Base-by-base conservation (phyloP, 2,888 invertebrate genomes). In the Drosophila kokeensis region DNA sequence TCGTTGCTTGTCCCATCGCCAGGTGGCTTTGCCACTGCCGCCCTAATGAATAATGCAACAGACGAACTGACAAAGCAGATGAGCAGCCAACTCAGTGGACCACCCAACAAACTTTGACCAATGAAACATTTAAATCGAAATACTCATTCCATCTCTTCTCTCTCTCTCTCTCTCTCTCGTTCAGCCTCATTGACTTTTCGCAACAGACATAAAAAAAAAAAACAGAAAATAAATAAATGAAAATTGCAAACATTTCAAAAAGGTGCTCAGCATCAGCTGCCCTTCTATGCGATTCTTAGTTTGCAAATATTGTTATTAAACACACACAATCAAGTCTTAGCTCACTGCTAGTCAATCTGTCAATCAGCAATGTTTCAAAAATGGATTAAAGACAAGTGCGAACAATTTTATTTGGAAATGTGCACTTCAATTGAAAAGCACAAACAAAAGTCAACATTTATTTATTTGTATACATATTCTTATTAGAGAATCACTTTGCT, bases 111-210 rank as follows among this genome's bases (percentile, higher is more conserved):
- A 86, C 62, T 89, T 83, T 81, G 69, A 49, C 82, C 87, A 77
- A 87, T 85, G 67, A 89, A 85, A 89, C 89, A 85, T 85, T 85
- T 84, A 89, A 88, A 84, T 77, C 73, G 79, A 83, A 85, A 69
- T 77, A 60, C 67, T 29, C n/a, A 27, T n/a, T n/a, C 38, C 38
- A n/a, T 18, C n/a, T 2, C 13, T 24, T 11, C 34, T 2, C 24
- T 27, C 27, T 4, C 7, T 11, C 21, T 2, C 21, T 11, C 24
- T 2, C 24, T 27, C 27, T 4, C 7, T 11, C 21, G 1, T 15
- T 11, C 32, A 32, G 32, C 32, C 10, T 18, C 48, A 40, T 63
- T 57, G 62, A 59, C 66, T 67, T 73, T 57, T 40, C 48, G 52
- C 64, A 42, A 55, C 67, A 54, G 10, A 29, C 21, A 13, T 27